Evolutionary conservation across 2,888 invertebrate genomes (phyloP).

Genomic region (Tryphoninae sp.): DNA sequence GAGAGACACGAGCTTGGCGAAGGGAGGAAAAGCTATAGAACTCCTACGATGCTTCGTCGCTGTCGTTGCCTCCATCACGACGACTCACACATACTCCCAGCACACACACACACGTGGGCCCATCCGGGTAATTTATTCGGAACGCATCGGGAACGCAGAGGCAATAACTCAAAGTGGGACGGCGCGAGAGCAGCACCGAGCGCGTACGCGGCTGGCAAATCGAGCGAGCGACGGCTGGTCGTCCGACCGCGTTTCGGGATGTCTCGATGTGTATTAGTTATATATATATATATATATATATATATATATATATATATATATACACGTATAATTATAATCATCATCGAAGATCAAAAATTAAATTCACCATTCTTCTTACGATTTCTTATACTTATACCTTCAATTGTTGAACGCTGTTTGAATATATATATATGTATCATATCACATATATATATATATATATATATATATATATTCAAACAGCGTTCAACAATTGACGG

Average conservation of each 20-base stretch:
- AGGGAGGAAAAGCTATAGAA: background rate
- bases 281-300: background rate
- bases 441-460: too few relatives aligned
- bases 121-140: slow-evolving; percentile 68
- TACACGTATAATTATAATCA: background rate
- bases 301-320: background rate
- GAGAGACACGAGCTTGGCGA: background rate
- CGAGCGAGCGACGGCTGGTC: slow-evolving; percentile 66
- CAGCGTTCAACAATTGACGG: background rate
- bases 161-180: slow-evolving; percentile 70
- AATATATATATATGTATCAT: too few relatives aligned
- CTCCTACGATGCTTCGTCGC: slow-evolving; percentile 40
- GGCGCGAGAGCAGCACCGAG: slow-evolving; percentile 32
- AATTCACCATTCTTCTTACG: background rate
- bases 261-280: slow-evolving; percentile 27
- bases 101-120: background rate
- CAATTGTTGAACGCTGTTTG: background rate
- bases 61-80: slow-evolving; percentile 35
- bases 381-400: background rate
- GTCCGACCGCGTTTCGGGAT: slow-evolving; percentile 39
- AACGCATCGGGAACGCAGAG: slow-evolving; percentile 70
- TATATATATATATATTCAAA: too few relatives aligned
- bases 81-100: background rate
- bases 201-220: slow-evolving; percentile 68
- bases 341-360: background rate